These are phyloP conservation scores for Pterois miles DNA, from an alignment of 2,797 vertebrate species.

Conservation along the genomic window DNA sequence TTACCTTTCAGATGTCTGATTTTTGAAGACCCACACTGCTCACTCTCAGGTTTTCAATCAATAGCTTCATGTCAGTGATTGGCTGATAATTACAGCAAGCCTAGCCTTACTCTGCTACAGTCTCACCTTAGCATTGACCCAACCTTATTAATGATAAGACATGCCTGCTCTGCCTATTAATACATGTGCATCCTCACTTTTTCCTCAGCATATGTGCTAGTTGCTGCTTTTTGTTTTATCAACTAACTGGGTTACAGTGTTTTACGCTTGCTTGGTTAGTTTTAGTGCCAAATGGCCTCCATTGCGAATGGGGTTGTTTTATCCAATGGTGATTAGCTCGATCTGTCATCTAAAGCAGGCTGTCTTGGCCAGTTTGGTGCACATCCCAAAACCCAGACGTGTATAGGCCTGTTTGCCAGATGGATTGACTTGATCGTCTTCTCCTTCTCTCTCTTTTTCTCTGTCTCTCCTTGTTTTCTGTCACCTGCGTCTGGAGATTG, in stretches of 20 bases:
- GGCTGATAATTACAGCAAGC: slow-evolving; percentile 26
- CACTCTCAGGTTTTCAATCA: slow-evolving; percentile 24
- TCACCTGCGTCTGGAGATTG: slow-evolving; percentile 39
- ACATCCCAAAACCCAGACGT: slow-evolving; percentile 30
- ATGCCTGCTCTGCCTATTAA: slow-evolving; percentile 4
- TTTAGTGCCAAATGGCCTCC: neutral
- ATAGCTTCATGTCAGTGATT: slow-evolving; percentile 38
- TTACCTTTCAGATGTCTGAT: slow-evolving; percentile 25
- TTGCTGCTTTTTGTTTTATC: neutral
- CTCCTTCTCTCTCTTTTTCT: slow-evolving; percentile 8
- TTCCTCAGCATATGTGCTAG: neutral
- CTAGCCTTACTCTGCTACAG: neutral
- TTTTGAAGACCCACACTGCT: slow-evolving; percentile 7
- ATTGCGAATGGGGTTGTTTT: slow-evolving; percentile 17
- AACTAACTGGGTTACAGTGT: neutral
- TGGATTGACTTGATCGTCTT: neutral
- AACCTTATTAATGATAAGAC: slow-evolving; percentile 14
- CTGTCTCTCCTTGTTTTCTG: neutral
- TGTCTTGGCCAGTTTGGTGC: slow-evolving; percentile 19
- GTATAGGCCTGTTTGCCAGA: slow-evolving; percentile 1
- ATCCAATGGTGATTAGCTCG: neutral
- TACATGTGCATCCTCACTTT: neutral
- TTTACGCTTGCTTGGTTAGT: neutral
- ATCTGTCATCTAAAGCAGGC: slow-evolving; percentile 28
- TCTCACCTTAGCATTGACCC: neutral